Evolutionary conservation across 2,888 invertebrate genomes (phyloP).

Genomic region (Chirona hameri): DNA sequence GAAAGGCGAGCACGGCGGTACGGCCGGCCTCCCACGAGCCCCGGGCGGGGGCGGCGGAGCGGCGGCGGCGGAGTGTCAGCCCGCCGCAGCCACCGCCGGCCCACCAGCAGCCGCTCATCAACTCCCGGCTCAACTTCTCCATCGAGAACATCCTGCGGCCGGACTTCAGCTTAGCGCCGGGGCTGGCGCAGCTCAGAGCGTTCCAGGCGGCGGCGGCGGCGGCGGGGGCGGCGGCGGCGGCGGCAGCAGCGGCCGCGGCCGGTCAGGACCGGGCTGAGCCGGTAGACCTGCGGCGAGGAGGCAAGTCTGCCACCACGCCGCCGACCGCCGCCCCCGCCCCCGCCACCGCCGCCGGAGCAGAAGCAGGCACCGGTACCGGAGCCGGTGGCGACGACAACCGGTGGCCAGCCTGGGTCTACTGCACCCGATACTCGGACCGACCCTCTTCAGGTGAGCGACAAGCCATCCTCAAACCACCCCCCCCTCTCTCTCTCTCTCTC

Average conservation of each 20-base stretch:
- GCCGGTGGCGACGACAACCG: slow-evolving; percentile 45
- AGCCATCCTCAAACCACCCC: too few relatives aligned
- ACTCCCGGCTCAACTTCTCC: slow-evolving; percentile 43
- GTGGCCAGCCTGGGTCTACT: slow-evolving; percentile 98
- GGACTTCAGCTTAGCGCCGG: slow-evolving; percentile 48
- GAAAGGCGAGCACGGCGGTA: neutral
- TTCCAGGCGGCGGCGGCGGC: slow-evolving; percentile 30
- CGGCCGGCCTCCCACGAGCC: neutral
- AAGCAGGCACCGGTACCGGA: too few relatives aligned
- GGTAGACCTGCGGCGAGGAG: neutral
- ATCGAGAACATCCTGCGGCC: slow-evolving; percentile 73
- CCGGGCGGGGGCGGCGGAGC: neutral
- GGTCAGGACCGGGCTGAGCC: neutral
- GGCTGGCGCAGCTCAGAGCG: slow-evolving; percentile 30
- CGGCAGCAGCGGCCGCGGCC: slow-evolving; percentile 4
- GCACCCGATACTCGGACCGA: slow-evolving; percentile 76
- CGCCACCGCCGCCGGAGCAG: neutral
- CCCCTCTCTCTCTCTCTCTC: too few relatives aligned
- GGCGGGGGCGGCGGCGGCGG: slow-evolving; percentile 30
- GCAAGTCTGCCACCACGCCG: slow-evolving; percentile 22
- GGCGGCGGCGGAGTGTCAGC: neutral
- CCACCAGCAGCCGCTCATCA: neutral
- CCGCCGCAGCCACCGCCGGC: slow-evolving; percentile 6
- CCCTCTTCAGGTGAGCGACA: slow-evolving; percentile 53
- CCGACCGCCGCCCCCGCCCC: slow-evolving; percentile 22